Evolutionary conservation across 2,888 invertebrate genomes (phyloP), one percentile per base, ranked within the genome.

Genomic region (Hartigia nigra): DNA sequence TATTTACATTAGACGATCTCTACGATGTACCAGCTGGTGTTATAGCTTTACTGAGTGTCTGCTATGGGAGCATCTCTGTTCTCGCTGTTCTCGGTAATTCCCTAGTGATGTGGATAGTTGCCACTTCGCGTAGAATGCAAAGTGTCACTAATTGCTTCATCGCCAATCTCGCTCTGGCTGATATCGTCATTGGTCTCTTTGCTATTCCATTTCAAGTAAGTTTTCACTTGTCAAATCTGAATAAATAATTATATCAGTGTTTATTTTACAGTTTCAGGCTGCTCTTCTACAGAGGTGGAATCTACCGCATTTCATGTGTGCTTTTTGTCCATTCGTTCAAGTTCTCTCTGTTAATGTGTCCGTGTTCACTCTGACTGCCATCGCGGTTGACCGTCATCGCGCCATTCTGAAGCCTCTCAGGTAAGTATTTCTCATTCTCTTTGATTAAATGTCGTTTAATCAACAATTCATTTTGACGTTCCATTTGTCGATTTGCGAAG

Each of bases 321-420:
- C 96, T 0, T 95, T 97, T 90, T 97, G 97, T 84, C 97, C 97
- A 0, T 98, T 97, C 91, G 95, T 97, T 12, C 97, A 97, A 92
- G 95, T 96, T 0, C 92, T 98, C 31, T 96, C 96, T 83, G 97
- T 98, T 1, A 97, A 96, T 88, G 97, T 97, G n/a, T 96, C 96
- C 85, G 96, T 98, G 55, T 96, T 97, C 89, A 97, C 97, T 0
- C 92, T 98, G 32, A 97, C 97, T 14, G 96, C 96, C 77, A 97
- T 97, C 80, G 97, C 97, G 0, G 94, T 97, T 78, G 97, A 98
- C 92, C 93, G 97, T 35, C 97, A 97, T 91, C 94, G 96, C 74
- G 96, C 96, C 3, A 95, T 96, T 82, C 94, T 96, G 79, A 95
- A 95, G 83, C 96, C 96, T 32, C 92, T 96, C 82, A 95, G 95